Conservation (phyloP, 2,797 vertebrate genomes). For the Eupleurogrammus muticus region DNA sequence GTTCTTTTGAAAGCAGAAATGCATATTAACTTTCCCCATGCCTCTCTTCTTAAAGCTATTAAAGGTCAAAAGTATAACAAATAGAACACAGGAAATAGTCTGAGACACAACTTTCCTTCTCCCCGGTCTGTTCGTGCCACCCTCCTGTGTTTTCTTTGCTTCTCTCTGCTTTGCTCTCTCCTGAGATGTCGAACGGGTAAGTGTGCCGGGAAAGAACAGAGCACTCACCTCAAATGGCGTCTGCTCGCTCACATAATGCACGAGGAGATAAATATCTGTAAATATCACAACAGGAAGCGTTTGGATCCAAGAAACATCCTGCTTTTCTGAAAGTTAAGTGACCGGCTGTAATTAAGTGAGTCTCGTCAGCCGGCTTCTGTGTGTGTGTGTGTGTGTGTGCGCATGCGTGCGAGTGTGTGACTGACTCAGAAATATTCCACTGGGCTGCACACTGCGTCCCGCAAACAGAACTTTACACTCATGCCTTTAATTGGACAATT, state of each 20-base stretch:
- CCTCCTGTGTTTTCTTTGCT: conserved; percentile 50
- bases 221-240: conserved; percentile 66
- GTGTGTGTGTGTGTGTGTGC: conserved; percentile 21
- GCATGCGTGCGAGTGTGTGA: conserved; percentile 48
- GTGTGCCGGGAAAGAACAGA: conserved; percentile 68
- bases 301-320: conserved; percentile 67
- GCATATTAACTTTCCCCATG: conserved; percentile 40
- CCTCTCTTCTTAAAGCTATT: conserved; percentile 46
- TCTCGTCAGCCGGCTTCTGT: conserved; percentile 5
- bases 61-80: conserved; percentile 55
- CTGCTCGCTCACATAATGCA: conserved; percentile 66
- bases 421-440: conserved; percentile 33
- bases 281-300: conserved; percentile 73
- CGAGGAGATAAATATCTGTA: conserved; percentile 57
- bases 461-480: conserved; percentile 13
- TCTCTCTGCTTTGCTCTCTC: conserved; percentile 55
- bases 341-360: conserved; percentile 42
- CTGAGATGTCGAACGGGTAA: conserved; percentile 65
- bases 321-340: conserved; percentile 67
- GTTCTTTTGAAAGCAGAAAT: conserved; percentile 8
- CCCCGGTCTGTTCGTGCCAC: conserved; percentile 22
- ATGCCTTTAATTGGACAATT: conserved; percentile 45
- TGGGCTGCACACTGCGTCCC: conserved; percentile 12
- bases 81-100: conserved; percentile 50
- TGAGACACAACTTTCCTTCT: conserved; percentile 38